Conservation (phyloP, 2,888 invertebrate species). For the Pseudococcus viburni region DNA sequence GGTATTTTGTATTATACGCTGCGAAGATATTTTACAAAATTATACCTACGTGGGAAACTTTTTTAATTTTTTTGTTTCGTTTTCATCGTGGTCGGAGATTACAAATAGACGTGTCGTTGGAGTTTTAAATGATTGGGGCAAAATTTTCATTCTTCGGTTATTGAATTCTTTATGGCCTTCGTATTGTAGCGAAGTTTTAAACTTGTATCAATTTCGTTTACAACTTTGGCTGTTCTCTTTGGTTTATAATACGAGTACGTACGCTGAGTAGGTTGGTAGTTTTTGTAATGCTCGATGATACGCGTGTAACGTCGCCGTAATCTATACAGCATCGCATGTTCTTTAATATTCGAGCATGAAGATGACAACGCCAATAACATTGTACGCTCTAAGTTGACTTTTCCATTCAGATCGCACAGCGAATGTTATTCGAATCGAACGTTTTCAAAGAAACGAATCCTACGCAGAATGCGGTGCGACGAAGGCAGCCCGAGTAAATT, state of each 20-base stretch:
- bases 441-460: neutral
- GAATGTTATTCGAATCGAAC: neutral
- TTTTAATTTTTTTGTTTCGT: no score
- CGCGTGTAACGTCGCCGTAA: neutral
- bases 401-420: neutral
- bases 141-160: neutral
- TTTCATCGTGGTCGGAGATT: no score
- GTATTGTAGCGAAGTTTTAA: neutral
- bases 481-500: neutral
- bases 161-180: no score
- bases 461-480: neutral
- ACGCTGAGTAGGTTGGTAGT: no score
- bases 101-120: neutral
- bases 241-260: neutral
- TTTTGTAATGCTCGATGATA: neutral
- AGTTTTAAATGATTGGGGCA: neutral
- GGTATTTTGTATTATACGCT: neutral
- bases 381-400: neutral
- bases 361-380: slow-evolving; percentile 27
- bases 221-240: neutral
- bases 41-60: no score
- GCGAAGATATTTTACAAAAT: neutral
- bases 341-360: slow-evolving; percentile 1
- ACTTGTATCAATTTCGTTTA: neutral
- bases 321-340: neutral